These are phyloP conservation scores for Platycheirus albimanus DNA, from an alignment of 2,888 invertebrate species.

Conservation along the genomic window DNA sequence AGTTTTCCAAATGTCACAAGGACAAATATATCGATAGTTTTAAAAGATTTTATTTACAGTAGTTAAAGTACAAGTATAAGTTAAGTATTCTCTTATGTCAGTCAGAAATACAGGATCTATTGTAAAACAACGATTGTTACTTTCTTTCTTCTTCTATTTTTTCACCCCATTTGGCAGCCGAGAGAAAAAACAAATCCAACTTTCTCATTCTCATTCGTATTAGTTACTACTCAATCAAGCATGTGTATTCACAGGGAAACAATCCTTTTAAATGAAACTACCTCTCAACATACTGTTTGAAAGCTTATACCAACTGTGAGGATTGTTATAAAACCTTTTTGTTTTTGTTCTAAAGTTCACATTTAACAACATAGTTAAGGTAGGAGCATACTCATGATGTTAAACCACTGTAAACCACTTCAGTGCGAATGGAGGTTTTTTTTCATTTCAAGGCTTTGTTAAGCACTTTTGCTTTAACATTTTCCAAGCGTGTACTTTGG, in stretches of 20 bases:
- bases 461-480: conserved; percentile 30
- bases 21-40: too few relatives aligned
- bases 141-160: too few relatives aligned
- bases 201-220: not conserved
- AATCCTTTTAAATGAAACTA: conserved; percentile 32
- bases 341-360: conserved; percentile 4
- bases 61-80: too few relatives aligned
- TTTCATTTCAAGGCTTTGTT: conserved; percentile 52
- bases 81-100: too few relatives aligned
- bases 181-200: too few relatives aligned
- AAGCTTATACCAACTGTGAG: not conserved
- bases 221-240: conserved; percentile 49
- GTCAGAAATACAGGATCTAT: too few relatives aligned
- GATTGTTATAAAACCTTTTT: conserved; percentile 12
- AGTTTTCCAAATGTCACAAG: too few relatives aligned
- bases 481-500: conserved; percentile 4
- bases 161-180: too few relatives aligned
- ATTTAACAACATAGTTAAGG: conserved; percentile 26
- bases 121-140: too few relatives aligned
- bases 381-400: conserved; percentile 24
- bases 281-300: conserved; percentile 36
- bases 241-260: conserved; percentile 28
- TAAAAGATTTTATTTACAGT: too few relatives aligned
- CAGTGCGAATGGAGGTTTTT: conserved; percentile 56
- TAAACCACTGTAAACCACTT: conserved; percentile 55